phyloP scores from a whole-genome alignment of 2,113 vertebrate species.

The Osmerus eperlanus region DNA sequence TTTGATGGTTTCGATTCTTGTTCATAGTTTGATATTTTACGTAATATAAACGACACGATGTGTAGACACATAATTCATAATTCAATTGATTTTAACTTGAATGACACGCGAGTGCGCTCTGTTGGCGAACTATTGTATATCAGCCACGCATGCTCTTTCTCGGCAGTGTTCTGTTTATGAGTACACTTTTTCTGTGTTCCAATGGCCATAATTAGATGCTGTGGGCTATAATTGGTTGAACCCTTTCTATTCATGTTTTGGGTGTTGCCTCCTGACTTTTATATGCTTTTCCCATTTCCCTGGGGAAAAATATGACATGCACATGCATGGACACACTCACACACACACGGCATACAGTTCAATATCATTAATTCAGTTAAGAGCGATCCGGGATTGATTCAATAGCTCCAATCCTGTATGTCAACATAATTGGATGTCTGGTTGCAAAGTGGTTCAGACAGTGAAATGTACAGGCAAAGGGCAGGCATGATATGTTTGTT shows the following conservation, averaged over 20 bases:
- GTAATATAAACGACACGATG: no score
- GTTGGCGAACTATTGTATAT: conserved; percentile 24
- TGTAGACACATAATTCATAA: no score
- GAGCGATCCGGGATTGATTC: no score
- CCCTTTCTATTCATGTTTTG: conserved; percentile 14
- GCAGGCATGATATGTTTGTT: no score
- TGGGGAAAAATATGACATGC: conserved; percentile 8
- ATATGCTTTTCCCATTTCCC: conserved; percentile 10
- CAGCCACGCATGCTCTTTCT: background rate
- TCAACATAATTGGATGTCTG: background rate
- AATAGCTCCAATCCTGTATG: background rate
- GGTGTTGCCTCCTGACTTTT: conserved; percentile 14
- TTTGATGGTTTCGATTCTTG: no score
- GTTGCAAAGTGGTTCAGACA: background rate
- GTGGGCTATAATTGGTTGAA: conserved; percentile 1
- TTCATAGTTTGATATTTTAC: no score
- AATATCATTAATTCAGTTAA: background rate
- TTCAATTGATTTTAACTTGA: background rate
- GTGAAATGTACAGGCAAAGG: no score
- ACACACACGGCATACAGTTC: background rate
- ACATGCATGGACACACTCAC: background rate
- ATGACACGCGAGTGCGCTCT: conserved; percentile 52
- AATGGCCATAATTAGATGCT: background rate
- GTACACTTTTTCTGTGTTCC: no score
- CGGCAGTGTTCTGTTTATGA: no score